These are phyloP conservation scores for Nanorana parkeri DNA, from an alignment of 2,113 vertebrate genomes.

Conservation along the genomic window DNA sequence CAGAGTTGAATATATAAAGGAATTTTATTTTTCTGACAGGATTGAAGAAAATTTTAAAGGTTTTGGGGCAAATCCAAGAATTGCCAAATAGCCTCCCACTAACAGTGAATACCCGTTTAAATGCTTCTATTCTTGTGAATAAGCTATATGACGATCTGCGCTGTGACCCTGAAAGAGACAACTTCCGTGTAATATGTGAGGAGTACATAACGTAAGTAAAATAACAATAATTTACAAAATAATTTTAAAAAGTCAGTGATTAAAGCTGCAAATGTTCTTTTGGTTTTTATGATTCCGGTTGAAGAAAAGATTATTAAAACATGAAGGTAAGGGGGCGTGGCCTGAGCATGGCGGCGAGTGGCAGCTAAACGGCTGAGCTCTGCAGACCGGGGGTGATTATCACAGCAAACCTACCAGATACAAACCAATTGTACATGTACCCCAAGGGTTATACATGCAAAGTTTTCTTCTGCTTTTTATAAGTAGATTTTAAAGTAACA, in stretches of 20 bases:
- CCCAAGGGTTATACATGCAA: too few species aligned
- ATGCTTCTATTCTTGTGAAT: conserved; percentile 90
- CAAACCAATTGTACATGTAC: too few species aligned
- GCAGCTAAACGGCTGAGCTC: too few species aligned
- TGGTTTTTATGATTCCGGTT: background rate
- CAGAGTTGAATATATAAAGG: background rate
- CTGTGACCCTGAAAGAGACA: conserved; percentile 88
- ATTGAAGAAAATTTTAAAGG: conserved; percentile 93
- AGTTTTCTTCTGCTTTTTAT: too few species aligned
- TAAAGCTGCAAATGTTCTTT: background rate
- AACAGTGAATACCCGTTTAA: conserved; percentile 92
- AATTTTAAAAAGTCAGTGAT: background rate
- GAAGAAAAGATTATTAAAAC: too few species aligned
- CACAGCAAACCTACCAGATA: too few species aligned
- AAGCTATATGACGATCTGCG: conserved; percentile 91
- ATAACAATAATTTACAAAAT: background rate
- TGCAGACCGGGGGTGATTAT: too few species aligned
- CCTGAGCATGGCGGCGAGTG: too few species aligned
- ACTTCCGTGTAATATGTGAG: conserved; percentile 87
- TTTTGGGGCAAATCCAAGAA: conserved; percentile 91
- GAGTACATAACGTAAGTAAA: conserved; percentile 88
- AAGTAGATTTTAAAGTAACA: too few species aligned
- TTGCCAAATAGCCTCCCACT: conserved; percentile 88
- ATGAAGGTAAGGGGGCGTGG: too few species aligned
- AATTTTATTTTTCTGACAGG: conserved; percentile 69